Percentiles rank a stretch among this genome's conserved stretches.
Evolutionary conservation across 2,113 vertebrate genomes (phyloP).

Genomic region (Canis aureus): DNA sequence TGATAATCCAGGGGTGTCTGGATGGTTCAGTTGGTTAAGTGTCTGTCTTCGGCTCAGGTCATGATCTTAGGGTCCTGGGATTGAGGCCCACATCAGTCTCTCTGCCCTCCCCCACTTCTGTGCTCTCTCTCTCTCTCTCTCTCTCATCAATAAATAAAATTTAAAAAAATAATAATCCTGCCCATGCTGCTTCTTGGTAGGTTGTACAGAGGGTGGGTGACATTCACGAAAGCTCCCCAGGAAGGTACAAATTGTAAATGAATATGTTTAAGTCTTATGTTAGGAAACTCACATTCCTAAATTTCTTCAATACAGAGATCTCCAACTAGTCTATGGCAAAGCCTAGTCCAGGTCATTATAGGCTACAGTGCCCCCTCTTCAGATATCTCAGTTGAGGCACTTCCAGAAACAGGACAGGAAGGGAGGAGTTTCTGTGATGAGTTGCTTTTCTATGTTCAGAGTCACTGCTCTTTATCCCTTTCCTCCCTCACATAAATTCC

Average conservation of each 20-base stretch:
- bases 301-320: not conserved
- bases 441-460: not conserved
- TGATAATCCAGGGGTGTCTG: not conserved
- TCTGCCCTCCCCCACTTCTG: not conserved
- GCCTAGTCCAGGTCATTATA: not conserved
- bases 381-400: not conserved
- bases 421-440: not conserved
- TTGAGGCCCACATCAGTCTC: not conserved
- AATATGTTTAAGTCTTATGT: not conserved
- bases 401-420: not conserved
- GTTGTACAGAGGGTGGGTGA: too few relatives aligned
- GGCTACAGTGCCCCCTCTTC: not conserved
- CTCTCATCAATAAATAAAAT: not conserved
- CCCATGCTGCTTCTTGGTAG: not conserved
- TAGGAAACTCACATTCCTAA: not conserved
- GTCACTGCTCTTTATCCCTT: not conserved
- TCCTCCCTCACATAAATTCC: not conserved
- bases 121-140: not conserved
- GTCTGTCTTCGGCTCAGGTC: not conserved
- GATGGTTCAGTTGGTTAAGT: not conserved
- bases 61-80: not conserved
- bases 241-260: not conserved
- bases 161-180: not conserved
- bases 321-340: not conserved
- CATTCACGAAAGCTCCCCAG: not conserved